Base-by-base conservation (phyloP, 2,888 invertebrate genomes). In the Lycaena phlaeas region DNA sequence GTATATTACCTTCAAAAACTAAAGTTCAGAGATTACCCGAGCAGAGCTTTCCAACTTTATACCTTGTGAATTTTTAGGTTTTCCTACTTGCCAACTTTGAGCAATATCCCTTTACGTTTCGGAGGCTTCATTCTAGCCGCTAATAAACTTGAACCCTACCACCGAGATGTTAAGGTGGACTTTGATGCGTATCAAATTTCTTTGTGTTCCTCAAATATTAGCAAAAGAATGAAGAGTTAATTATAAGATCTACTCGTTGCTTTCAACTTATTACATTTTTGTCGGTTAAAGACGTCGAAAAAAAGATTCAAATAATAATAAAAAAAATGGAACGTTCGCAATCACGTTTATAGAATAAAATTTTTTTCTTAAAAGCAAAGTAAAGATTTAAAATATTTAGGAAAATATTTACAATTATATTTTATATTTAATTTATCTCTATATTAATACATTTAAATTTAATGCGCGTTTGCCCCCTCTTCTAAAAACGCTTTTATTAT, bases 61-160 rank as follows among this genome's bases (percentile, higher is more conserved):
- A 40, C 50, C 46, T 52, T 51, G 49, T 48, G 43, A 45, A 50
- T 53, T 56, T 56, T 55, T 52, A 49, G 55, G 56, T 45, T 54
- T 56, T 48, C 43, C 43, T 36, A 27, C 40, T 41, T 29, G 44
- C 45, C 39, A 54, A 56, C 47, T 52, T 50, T 45, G 36, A 46
- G 50, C 45, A 52, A 52, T 51, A 52, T 49, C 50, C 42, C 39
- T 42, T 42, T 36, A 43, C 42, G 46, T 39, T 34, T 27, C 28
- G 18, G 34, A 34, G 42, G 39, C 15, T 40, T 40, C 31, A 26
- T 31, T 22, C 30, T 41, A 36, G 38, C 36, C 22, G 15, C 11
- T 29, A 42, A n/a, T n/a, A n/a, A n/a, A 28, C 11, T 29, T 31
- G 27, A 27, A 38, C 38, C 36, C n/a, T 30, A 18, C 7, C 7